Base-by-base conservation (phyloP, 2,797 vertebrate genomes). In the Florisuga fusca region DNA sequence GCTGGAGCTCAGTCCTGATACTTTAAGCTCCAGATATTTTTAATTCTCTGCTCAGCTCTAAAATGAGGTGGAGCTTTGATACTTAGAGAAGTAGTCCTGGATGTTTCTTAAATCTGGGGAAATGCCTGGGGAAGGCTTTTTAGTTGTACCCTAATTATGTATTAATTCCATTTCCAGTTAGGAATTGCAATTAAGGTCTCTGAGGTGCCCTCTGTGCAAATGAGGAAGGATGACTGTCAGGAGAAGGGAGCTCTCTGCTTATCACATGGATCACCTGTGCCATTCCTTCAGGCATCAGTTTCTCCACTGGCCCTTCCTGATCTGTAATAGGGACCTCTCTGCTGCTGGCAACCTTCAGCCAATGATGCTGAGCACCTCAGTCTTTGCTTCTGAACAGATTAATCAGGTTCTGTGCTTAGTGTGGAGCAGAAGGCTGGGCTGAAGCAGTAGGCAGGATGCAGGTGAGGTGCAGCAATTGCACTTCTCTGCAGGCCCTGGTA, bases 141-240 rank as follows among this genome's bases (percentile, higher is more conserved):
- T 54, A 41, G 14, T 31, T 59, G 2, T 10, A 4, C 3, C 4
- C 29, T 48, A 50, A 61, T 84, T 19, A 21, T 25, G 33, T 27
- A 8, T 34, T 51, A n/a, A 51, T 89, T 69, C 71, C 20, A 13
- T 27, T 68, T 46, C 25, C 23, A 43, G 6, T 46, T 25, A 54
- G 62, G 43, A 64, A 7, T 4, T 71, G 46, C 57, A 62, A 4
- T 31, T 46, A 25, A 66, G 58, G 73, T 16, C 45, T 4, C 17
- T 59, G 31, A 55, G 58, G 61, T 45, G 48, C 14, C n/a, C 16
- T 50, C 3, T n/a, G 38, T 26, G 66, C 61, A 57, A 51, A 36
- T 0, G 3, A 17, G 26, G 38, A 34, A 27, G 7, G 14, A 14
- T 3, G 36, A 8, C 31, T 50, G 67, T 8, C 2, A 1, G 84